Evolutionary conservation across 2,113 vertebrate species (phyloP), one percentile per base, ranked within the genome.

Genomic region (Paralichthys olivaceus): DNA sequence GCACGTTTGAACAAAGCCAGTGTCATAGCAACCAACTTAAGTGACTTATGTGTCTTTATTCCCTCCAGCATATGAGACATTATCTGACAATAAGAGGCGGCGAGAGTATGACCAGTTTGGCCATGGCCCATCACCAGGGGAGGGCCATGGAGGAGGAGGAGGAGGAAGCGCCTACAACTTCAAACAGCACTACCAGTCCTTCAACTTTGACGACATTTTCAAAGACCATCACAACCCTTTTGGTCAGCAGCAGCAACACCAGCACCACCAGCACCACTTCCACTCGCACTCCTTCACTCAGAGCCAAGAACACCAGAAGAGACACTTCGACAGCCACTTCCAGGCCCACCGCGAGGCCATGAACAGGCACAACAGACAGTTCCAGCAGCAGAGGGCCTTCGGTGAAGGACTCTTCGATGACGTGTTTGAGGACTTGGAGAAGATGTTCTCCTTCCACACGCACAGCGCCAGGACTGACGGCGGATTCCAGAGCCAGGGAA

Each of bases 371-470:
- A 96, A 90, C 81, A 93, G 93, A 26, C 95, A 93, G 79, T 96
- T 97, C 77, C 94, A 95, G 23, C 95, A 96, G 43, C 43, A 45
- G 15, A 1, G 73, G 95, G 95, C 43, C 32, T 97, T 98, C 62
- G 95, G 95, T 13, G 93, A 93, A 22, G 96, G 95, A 90, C 78
- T 96, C 19, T 99, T 98, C 76, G 96, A 97, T 77, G 95, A 97
- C 77, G 92, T 98, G 92, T 98, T 98, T 90, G 96, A 98, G 87
- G 96, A 99, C 89, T 95, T 98, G 96, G 97, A 99, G 84, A 98
- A 96, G 86, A 97, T 98, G 96, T 99, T 99, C 93, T 96, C 97
- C 0, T 98, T 99, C 69, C 94, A 94, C 89, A 87, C 94, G 53
- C 96, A 95, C 0, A 90, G 91, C 0, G 83, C 95, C 75, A 90